phyloP scores from a whole-genome alignment of 2,888 invertebrate species.

The Camptogramma bilineatum region DNA sequence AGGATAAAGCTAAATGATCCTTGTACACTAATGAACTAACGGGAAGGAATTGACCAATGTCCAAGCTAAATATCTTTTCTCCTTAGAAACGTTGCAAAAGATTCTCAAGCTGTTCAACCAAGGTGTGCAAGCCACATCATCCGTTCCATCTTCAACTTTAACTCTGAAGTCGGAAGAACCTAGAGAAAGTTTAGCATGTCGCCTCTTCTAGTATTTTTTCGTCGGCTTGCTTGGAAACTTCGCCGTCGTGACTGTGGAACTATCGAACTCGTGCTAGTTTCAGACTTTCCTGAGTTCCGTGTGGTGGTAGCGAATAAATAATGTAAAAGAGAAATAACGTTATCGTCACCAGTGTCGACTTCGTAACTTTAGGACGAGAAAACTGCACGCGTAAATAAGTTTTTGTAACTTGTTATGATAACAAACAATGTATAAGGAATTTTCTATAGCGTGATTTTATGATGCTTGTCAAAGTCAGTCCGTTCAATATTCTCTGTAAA shows the following conservation, averaged over 20 bases:
- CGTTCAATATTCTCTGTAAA: neutral
- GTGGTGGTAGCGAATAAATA: constrained; percentile 49
- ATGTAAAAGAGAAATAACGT: constrained; percentile 63
- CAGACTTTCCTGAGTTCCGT: constrained; percentile 47
- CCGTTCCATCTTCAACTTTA: constrained; percentile 20
- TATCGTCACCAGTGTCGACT: constrained; percentile 55
- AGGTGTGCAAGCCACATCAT: constrained; percentile 2
- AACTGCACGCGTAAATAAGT: constrained; percentile 33
- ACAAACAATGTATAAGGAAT: constrained; percentile 17
- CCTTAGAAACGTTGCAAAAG: neutral
- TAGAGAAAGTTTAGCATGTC: constrained; percentile 30
- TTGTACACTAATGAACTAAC: neutral
- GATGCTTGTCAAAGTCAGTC: neutral
- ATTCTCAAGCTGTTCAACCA: neutral
- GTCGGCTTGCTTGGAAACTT: constrained; percentile 29
- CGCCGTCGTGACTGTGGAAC: constrained; percentile 52
- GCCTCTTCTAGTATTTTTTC: constrained; percentile 48
- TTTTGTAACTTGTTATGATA: constrained; percentile 36
- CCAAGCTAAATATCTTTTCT: neutral
- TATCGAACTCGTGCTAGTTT: constrained; percentile 53
- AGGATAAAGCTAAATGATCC: neutral
- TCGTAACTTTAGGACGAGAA: constrained; percentile 37
- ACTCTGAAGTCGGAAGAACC: constrained; percentile 23
- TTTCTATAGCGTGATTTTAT: constrained; percentile 15
- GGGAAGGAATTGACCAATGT: neutral